Conservation (phyloP, 2,888 invertebrate genomes). For the Sarcophaga caerulescens region DNA sequence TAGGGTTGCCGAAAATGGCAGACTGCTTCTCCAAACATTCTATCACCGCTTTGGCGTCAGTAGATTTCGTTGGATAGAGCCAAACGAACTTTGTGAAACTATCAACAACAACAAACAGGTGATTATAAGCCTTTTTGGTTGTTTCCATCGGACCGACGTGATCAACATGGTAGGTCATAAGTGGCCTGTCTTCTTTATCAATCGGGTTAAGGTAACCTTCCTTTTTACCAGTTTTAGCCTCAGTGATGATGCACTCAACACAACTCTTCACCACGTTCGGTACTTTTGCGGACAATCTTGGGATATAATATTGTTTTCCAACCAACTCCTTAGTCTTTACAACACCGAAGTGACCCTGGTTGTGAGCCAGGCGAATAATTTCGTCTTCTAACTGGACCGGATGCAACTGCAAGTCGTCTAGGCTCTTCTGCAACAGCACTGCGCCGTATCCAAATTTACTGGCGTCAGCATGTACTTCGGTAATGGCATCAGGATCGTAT, state of each 20-base stretch:
- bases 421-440: slow-evolving; percentile 57
- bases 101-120: slow-evolving; percentile 36
- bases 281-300: background rate
- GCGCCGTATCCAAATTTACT: slow-evolving; percentile 64
- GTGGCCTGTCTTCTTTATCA: slow-evolving; percentile 13
- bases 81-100: slow-evolving; percentile 54
- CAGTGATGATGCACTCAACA: slow-evolving; percentile 39
- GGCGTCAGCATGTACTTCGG: slow-evolving; percentile 71
- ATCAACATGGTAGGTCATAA: slow-evolving; percentile 36
- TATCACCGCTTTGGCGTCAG: slow-evolving; percentile 26
- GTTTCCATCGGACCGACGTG: slow-evolving; percentile 44
- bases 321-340: background rate
- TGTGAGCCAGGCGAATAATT: background rate
- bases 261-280: slow-evolving; percentile 3
- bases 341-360: slow-evolving; percentile 21
- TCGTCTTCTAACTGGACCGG: slow-evolving; percentile 49
- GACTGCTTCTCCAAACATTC: slow-evolving; percentile 28
- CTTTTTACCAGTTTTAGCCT: slow-evolving; percentile 29
- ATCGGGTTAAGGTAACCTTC: slow-evolving; percentile 34
- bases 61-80: slow-evolving; percentile 57
- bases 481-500: slow-evolving; percentile 59
- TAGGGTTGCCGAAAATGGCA: slow-evolving; percentile 30
- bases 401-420: slow-evolving; percentile 71
- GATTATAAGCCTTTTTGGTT: slow-evolving; percentile 22
- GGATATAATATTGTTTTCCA: slow-evolving; percentile 22